These are phyloP conservation scores for Zaprionus capensis DNA, from an alignment of 1,140 invertebrate species.

Conservation along the genomic window DNA sequence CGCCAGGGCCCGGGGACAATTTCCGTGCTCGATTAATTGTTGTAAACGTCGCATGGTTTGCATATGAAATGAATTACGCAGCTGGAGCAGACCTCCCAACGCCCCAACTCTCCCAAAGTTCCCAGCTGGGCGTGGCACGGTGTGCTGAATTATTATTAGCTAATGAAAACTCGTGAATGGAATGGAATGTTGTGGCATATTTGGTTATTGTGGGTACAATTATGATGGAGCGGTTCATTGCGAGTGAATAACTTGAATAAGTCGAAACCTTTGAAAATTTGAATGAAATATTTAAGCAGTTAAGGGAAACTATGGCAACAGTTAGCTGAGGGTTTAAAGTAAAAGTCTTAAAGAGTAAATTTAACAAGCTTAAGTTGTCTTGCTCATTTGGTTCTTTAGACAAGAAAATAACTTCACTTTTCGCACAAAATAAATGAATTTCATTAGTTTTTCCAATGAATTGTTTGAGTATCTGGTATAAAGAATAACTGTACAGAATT, in stretches of 20 bases:
- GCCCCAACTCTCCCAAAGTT: background rate
- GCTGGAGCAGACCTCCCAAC: background rate
- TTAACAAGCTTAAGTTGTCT: background rate
- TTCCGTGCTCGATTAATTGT: slow-evolving; percentile 48
- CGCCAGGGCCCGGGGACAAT: background rate
- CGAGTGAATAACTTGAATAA: background rate
- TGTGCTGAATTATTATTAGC: slow-evolving; percentile 39
- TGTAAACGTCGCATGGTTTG: slow-evolving; percentile 33
- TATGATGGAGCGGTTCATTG: slow-evolving; percentile 3
- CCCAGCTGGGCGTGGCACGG: background rate
- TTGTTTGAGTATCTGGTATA: background rate
- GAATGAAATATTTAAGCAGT: background rate
- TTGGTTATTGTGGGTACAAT: background rate
- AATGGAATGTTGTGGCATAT: slow-evolving; percentile 35
- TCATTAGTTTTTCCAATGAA: background rate
- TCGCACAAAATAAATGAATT: background rate
- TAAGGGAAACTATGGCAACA: background rate
- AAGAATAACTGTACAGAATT: background rate
- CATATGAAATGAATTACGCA: slow-evolving; percentile 41
- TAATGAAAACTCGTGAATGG: slow-evolving; percentile 44
- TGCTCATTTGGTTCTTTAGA: background rate
- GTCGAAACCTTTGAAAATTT: background rate
- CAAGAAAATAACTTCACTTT: background rate
- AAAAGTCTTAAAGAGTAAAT: background rate
- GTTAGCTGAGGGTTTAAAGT: background rate